These are phyloP conservation scores for Patella ulyssiponensis DNA, from an alignment of 2,888 invertebrate genomes.

Conservation along the genomic window DNA sequence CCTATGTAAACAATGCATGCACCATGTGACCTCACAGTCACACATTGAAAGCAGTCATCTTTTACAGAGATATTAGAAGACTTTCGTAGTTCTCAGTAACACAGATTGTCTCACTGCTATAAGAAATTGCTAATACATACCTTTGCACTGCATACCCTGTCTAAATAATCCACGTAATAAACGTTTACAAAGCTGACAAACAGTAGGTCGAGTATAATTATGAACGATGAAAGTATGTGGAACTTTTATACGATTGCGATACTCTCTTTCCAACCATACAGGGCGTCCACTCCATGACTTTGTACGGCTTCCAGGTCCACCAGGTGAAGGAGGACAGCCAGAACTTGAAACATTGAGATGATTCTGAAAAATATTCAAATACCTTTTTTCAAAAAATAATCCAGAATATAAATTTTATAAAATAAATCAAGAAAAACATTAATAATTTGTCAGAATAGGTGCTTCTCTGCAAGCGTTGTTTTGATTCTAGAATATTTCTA, in stretches of 20 bases:
- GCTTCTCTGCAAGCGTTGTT: too few relatives aligned
- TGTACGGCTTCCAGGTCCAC: constrained; percentile 58
- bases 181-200: constrained; percentile 96
- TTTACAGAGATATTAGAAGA: too few relatives aligned
- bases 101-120: too few relatives aligned
- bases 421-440: too few relatives aligned
- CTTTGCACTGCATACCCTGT: constrained; percentile 96
- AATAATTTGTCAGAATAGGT: too few relatives aligned
- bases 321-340: constrained; percentile 32
- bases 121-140: constrained; percentile 52
- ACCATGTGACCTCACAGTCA: too few relatives aligned
- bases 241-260: constrained; percentile 80
- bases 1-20: too few relatives aligned
- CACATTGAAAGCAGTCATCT: too few relatives aligned
- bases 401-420: too few relatives aligned
- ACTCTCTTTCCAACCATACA: constrained; percentile 81
- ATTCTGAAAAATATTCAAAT: not conserved
- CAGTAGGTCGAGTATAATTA: constrained; percentile 95
- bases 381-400: not conserved
- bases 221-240: constrained; percentile 98
- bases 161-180: constrained; percentile 91
- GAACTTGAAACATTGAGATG: not conserved
- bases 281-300: constrained; percentile 77
- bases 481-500: too few relatives aligned
- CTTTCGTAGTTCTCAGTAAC: too few relatives aligned